These are phyloP conservation scores for Rhinella marina DNA, from an alignment of 2,797 vertebrate genomes.

Conservation along the genomic window DNA sequence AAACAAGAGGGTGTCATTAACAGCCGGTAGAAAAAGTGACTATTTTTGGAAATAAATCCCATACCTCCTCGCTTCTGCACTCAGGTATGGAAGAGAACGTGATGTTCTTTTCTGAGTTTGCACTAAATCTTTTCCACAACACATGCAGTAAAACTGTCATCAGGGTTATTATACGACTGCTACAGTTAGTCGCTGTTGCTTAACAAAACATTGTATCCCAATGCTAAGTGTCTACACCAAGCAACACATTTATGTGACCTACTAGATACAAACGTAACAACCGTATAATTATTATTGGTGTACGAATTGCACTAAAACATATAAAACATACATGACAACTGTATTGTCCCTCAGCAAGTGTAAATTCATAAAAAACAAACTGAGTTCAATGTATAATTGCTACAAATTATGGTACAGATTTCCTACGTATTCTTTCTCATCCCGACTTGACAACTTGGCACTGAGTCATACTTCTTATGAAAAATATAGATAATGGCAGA, in stretches of 20 bases:
- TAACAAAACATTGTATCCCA: not conserved
- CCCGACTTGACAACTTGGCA: not conserved
- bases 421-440: not conserved
- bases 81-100: slow-evolving; percentile 12
- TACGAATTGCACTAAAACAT: no score
- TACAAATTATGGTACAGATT: not conserved
- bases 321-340: no score
- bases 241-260: not conserved
- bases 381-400: not conserved
- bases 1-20: not conserved
- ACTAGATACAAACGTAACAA: no score
- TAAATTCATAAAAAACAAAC: no score
- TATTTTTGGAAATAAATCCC: slow-evolving; percentile 12
- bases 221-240: not conserved
- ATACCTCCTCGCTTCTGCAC: slow-evolving; percentile 3
- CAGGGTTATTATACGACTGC: not conserved
- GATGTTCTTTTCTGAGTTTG: slow-evolving; percentile 8
- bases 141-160: not conserved
- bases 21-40: not conserved
- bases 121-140: slow-evolving; percentile 5
- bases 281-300: no score
- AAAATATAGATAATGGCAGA: not conserved
- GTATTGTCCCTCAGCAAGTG: not conserved
- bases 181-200: not conserved
- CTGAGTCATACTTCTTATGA: not conserved